phyloP scores from a whole-genome alignment of 2,888 invertebrate genomes.

The Mesoligia furuncula region DNA sequence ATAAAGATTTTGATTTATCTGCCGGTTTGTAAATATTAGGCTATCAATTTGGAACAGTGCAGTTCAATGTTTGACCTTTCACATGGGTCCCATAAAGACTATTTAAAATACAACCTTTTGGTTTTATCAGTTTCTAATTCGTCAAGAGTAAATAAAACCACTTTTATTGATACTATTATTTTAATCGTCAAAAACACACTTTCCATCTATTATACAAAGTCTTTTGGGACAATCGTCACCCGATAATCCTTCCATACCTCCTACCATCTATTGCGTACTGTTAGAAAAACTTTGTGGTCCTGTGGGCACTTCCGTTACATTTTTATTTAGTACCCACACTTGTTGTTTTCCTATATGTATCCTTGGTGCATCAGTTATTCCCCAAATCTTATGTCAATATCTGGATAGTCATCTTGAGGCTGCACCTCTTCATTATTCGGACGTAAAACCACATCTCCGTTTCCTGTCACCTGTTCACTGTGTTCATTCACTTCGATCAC shows the following conservation, averaged over 20 bases:
- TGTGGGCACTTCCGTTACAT: background rate
- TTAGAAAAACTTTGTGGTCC: background rate
- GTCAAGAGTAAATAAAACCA: background rate
- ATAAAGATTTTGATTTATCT: background rate
- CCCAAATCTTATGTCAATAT: constrained; percentile 18
- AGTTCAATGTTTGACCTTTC: background rate
- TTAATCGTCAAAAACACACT: constrained; percentile 4
- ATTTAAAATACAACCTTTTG: background rate
- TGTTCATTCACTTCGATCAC: constrained; percentile 38
- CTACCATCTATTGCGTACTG: background rate
- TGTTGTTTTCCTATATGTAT: constrained; percentile 11
- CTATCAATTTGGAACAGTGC: background rate
- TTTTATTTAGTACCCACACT: constrained; percentile 12
- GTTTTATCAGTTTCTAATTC: background rate
- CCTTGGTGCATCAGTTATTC: background rate
- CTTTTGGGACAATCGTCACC: background rate
- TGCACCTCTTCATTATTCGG: background rate
- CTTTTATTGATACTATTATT: background rate
- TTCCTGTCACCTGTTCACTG: constrained; percentile 3
- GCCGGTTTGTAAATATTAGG: background rate
- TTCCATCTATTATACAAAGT: background rate
- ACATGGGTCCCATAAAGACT: background rate
- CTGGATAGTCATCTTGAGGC: background rate
- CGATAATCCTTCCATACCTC: background rate
- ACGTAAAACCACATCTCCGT: background rate